Conservation (phyloP, 1,140 invertebrate species). For the Drusus annulatus region DNA sequence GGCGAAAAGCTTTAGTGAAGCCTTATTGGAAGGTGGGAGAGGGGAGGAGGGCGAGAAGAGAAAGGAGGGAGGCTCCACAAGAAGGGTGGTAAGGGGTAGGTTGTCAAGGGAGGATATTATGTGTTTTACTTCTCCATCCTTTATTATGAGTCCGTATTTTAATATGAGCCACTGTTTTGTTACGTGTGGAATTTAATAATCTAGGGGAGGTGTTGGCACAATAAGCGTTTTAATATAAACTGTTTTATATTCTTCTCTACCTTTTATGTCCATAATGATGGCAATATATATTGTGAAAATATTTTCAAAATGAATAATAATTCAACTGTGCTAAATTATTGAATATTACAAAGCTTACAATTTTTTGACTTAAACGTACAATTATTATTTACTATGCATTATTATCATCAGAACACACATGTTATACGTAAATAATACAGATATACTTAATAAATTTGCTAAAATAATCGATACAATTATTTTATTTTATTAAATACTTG, state of each 20-base stretch:
- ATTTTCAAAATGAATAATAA: no score
- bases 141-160: constrained; percentile 26
- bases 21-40: constrained; percentile 56
- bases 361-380: no score
- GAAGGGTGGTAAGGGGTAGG: background rate
- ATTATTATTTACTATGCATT: no score
- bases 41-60: constrained; percentile 38
- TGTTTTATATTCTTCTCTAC: no score
- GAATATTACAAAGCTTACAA: no score
- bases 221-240: background rate
- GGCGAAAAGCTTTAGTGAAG: constrained; percentile 53
- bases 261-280: background rate
- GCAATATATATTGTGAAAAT: no score
- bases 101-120: constrained; percentile 26
- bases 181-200: constrained; percentile 18
- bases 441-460: no score
- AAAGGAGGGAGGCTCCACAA: background rate
- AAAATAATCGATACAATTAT: no score
- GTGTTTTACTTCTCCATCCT: constrained; percentile 10
- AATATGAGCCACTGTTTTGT: constrained; percentile 12
- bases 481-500: no score
- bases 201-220: background rate
- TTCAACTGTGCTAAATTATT: no score
- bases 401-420: no score
- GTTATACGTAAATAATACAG: no score